Evolutionary conservation across 2,888 invertebrate genomes (phyloP).

Genomic region (Polydesmus complanatus): DNA sequence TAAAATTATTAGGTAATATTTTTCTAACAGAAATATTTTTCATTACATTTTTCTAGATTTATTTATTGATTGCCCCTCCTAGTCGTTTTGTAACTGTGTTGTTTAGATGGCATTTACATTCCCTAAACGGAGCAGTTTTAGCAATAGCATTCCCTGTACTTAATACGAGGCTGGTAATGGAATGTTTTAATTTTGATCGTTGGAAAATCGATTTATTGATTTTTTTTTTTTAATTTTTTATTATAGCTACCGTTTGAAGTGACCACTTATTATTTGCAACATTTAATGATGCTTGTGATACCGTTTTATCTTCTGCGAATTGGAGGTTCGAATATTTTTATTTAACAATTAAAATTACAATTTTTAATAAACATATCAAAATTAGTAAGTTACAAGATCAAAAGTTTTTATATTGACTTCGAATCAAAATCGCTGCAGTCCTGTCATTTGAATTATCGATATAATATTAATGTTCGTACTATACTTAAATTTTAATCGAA

Average conservation of each 20-base stretch:
- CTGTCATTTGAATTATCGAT: neutral
- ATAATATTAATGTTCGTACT: too few species aligned
- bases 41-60: slow-evolving; percentile 51
- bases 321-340: slow-evolving; percentile 67
- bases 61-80: slow-evolving; percentile 71
- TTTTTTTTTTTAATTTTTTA: slow-evolving; percentile 18
- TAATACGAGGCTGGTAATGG: slow-evolving; percentile 71
- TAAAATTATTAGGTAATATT: too few species aligned
- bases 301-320: slow-evolving; percentile 78
- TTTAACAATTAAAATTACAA: too few species aligned
- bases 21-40: neutral
- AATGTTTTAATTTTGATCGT: too few species aligned
- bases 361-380: too few species aligned
- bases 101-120: slow-evolving; percentile 83
- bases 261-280: slow-evolving; percentile 89
- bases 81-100: slow-evolving; percentile 63
- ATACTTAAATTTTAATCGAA: too few species aligned
- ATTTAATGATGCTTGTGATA: slow-evolving; percentile 84
- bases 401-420: too few species aligned
- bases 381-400: too few species aligned
- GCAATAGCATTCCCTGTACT: slow-evolving; percentile 90
- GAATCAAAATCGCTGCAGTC: neutral
- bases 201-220: neutral
- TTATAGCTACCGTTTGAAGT: slow-evolving; percentile 78
- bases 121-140: slow-evolving; percentile 81